A percentile compares a stretch with the other conserved stretches of the same genome.
Conservation (phyloP, 2,797 vertebrate species). For the Tamandua tetradactyla region DNA sequence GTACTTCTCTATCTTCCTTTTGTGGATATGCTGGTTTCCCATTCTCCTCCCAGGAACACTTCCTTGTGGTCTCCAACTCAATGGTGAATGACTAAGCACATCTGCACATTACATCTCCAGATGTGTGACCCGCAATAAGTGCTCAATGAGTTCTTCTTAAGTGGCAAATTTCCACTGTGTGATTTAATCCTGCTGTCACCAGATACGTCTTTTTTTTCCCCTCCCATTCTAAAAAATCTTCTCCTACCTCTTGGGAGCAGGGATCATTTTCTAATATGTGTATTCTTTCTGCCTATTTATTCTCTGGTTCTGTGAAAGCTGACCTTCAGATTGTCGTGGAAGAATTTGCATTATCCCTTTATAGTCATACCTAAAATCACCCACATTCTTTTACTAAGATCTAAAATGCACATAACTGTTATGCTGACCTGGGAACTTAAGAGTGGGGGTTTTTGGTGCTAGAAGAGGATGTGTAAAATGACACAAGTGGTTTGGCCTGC, state of each 20-base stretch:
- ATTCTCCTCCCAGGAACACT: neutral
- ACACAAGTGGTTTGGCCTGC: conserved; percentile 6
- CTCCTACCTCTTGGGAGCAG: neutral
- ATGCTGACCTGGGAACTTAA: neutral
- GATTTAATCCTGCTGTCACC: neutral
- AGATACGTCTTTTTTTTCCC: neutral
- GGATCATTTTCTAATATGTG: neutral
- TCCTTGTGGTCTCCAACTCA: neutral
- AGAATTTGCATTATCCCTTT: neutral
- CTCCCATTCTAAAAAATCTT: neutral
- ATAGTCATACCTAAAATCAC: conserved; percentile 10
- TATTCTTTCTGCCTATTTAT: neutral
- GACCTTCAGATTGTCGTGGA: neutral
- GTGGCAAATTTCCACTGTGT: neutral
- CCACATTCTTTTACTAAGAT: conserved; percentile 36
- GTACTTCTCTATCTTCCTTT: neutral
- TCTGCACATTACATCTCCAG: neutral
- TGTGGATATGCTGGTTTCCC: neutral
- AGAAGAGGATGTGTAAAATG: neutral
- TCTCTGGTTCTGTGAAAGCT: neutral
- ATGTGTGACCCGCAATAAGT: neutral
- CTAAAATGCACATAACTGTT: conserved; percentile 9
- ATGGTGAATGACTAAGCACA: neutral
- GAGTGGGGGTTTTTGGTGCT: neutral
- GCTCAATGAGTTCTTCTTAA: neutral